A percentile compares a stretch with the other conserved stretches of the same genome.
phyloP scores from a whole-genome alignment of 2,113 vertebrate genomes.

The Martes martes region DNA sequence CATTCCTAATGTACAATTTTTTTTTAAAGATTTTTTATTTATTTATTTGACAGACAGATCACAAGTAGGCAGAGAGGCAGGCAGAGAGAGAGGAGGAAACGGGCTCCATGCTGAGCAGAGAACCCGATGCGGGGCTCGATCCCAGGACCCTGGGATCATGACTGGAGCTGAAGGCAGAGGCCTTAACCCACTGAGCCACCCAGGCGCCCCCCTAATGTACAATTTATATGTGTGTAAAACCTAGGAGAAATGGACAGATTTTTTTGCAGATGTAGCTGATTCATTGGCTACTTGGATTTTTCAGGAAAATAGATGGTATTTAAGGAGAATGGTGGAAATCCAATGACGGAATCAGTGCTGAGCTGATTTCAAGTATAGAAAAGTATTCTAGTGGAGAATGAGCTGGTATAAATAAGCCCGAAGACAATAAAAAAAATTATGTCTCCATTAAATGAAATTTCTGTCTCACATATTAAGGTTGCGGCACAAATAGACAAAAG shows the following conservation, averaged over 20 bases:
- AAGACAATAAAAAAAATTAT: constrained; percentile 58
- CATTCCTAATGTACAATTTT: not conserved
- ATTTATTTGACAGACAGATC: no score
- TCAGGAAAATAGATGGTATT: not conserved
- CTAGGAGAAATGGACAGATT: not conserved
- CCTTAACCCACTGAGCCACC: no score
- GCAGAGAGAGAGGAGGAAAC: no score
- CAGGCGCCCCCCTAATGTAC: not conserved
- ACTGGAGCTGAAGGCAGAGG: no score
- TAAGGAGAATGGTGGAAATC: not conserved
- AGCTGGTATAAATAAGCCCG: constrained; percentile 59
- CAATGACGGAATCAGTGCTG: not conserved
- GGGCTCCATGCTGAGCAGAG: no score
- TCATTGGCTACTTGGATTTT: not conserved
- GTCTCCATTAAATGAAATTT: constrained; percentile 40
- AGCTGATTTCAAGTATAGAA: not conserved
- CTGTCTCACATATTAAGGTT: constrained; percentile 25
- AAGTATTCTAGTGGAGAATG: not conserved
- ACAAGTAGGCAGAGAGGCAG: no score
- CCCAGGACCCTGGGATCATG: no score
- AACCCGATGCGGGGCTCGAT: no score
- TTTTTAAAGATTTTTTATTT: no score
- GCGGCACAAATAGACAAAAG: constrained; percentile 67
- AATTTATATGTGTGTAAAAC: not conserved
- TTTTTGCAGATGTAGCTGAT: not conserved